These are phyloP conservation scores for Hassar affinis DNA, from an alignment of 2,113 vertebrate genomes.

Conservation along the genomic window DNA sequence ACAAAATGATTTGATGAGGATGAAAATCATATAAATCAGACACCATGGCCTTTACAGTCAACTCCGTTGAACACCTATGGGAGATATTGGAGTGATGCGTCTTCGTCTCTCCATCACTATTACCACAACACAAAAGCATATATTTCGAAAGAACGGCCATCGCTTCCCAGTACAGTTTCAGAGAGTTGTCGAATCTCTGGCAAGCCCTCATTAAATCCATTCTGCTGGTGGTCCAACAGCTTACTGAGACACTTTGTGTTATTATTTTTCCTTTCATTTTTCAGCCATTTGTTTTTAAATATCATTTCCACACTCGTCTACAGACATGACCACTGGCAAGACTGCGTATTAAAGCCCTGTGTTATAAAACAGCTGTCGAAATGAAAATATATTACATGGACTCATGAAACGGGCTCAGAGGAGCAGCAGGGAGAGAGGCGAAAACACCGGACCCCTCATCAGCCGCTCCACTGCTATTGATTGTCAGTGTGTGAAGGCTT, in stretches of 20 bases:
- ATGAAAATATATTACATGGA: background rate
- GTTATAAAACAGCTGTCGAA: background rate
- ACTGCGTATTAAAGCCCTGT: background rate
- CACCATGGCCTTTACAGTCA: background rate
- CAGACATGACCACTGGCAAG: background rate
- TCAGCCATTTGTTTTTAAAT: background rate
- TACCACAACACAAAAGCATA: background rate
- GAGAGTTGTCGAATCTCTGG: background rate
- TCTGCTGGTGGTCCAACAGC: background rate
- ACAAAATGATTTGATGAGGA: background rate
- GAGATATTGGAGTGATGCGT: background rate
- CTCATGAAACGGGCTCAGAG: background rate
- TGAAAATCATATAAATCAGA: background rate
- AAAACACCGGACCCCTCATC: conserved; percentile 9
- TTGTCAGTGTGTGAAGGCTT: conserved; percentile 26
- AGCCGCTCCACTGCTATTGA: background rate
- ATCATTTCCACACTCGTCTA: background rate
- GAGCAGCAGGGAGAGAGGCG: background rate
- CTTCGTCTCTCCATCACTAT: background rate
- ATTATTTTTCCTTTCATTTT: background rate
- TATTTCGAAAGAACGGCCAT: background rate
- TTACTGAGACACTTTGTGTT: background rate
- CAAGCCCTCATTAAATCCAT: background rate
- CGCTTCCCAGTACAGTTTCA: too few relatives aligned
- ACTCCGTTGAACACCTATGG: background rate